phyloP scores from a whole-genome alignment of 2,888 invertebrate species.

The Mystacides longicornis region DNA sequence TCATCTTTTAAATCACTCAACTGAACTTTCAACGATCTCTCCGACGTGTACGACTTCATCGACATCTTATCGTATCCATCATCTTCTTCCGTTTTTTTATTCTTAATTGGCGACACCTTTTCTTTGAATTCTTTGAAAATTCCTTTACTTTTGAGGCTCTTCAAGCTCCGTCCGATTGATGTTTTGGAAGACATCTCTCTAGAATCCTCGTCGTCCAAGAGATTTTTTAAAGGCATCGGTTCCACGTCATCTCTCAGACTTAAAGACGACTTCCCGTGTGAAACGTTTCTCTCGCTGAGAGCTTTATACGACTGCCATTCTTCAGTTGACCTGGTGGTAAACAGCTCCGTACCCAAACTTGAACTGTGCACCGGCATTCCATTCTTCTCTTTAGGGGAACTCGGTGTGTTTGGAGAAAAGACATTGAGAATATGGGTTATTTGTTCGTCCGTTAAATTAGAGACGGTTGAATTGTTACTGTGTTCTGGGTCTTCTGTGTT shows the following conservation, averaged over 20 bases:
- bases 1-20: slow-evolving; percentile 40
- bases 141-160: slow-evolving; percentile 54
- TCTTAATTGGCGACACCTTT: slow-evolving; percentile 53
- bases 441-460: slow-evolving; percentile 16
- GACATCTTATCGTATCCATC: slow-evolving; percentile 42
- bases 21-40: slow-evolving; percentile 40
- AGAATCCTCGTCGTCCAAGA: slow-evolving; percentile 54
- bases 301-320: slow-evolving; percentile 11
- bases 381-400: neutral
- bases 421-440: slow-evolving; percentile 20
- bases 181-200: slow-evolving; percentile 40
- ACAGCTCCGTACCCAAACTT: slow-evolving; percentile 9
- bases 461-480: slow-evolving; percentile 11
- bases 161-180: slow-evolving; percentile 37
- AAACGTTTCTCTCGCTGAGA: slow-evolving; percentile 8
- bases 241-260: slow-evolving; percentile 33
- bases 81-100: slow-evolving; percentile 49
- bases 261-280: slow-evolving; percentile 8
- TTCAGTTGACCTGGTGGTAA: slow-evolving; percentile 6
- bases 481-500: slow-evolving; percentile 39
- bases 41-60: slow-evolving; percentile 46
- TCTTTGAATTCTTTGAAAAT: slow-evolving; percentile 40
- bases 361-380: slow-evolving; percentile 8
- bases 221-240: slow-evolving; percentile 30
- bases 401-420: slow-evolving; percentile 12